Evolutionary conservation across 1,140 invertebrate genomes (phyloP), one percentile per base, ranked within the genome.

Genomic region (Nephila pilipes): DNA sequence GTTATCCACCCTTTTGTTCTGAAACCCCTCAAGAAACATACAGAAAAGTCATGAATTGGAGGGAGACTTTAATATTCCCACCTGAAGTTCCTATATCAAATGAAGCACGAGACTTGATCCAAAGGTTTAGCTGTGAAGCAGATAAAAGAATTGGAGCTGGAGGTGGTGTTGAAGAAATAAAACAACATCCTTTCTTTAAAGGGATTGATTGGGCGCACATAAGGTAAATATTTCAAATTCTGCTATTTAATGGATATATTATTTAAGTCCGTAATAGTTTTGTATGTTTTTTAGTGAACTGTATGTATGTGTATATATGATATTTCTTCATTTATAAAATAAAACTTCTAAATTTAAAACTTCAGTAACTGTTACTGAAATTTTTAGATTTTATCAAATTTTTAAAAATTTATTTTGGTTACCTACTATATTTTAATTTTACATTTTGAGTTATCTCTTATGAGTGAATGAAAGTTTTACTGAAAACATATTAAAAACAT

Each of bases 11-110:
- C 63, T 99, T 99, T 96, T 99, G 99, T 95, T 99, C 99, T 58
- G 99, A 99, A 96, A 99, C 99, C 95, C 99, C 99, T 20, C 99
- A 99, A 96, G 99, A 99, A 96, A 99, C 99, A 25, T 99, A 99
- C 96, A 97, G 98, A 87, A 99, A 99, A 96, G 99, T 99, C 83
- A 99, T 99, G 98, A 99, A 99, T 95, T 99, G 99, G 99, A 96
- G 98, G 94, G 99, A 99, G 95, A 99, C 99, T 2, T 96, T 99
- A 75, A 97, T 98, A 46, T 99, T 99, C 96, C 99, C 99, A 16
- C 99, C 99, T 2, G 99, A 99, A 96, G 98, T 99, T 94, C 99
- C 99, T 90, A 99, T 99, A 95, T 99, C 98, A 92, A 98, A 99
- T 96, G 96, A 97, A 94, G 96, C 97, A 29, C 95, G 96, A 94